Conservation (phyloP, 2,888 invertebrate species). For the Hirtodrosophila histrioides region DNA sequence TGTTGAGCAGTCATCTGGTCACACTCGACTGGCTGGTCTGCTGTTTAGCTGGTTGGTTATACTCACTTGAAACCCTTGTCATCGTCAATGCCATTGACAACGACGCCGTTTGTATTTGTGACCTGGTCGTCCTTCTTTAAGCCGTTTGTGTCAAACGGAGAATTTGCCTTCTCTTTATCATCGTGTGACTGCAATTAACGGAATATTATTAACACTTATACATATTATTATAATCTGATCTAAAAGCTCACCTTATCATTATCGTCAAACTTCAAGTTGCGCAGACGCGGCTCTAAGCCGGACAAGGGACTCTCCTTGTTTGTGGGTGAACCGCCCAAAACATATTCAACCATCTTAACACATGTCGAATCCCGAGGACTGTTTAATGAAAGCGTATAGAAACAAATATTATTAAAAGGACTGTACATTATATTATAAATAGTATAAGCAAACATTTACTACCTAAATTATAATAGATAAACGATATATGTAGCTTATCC, state of each 20-base stretch:
- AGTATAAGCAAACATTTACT: too few relatives aligned
- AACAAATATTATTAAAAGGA: too few relatives aligned
- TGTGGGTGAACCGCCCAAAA: conserved; percentile 96
- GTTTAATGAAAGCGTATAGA: background rate
- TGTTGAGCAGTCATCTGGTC: conserved; percentile 34
- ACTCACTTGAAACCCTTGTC: conserved; percentile 96
- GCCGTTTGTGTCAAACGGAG: conserved; percentile 85
- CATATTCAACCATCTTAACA: conserved; percentile 99
- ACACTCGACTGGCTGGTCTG: background rate
- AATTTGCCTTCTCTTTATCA: conserved; percentile 86
- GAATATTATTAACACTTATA: background rate
- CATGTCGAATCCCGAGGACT: conserved; percentile 95
- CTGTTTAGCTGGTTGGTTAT: conserved; percentile 9
- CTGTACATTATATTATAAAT: too few relatives aligned
- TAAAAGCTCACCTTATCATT: conserved; percentile 83
- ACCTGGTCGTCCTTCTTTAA: conserved; percentile 85
- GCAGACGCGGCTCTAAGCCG: conserved; percentile 87
- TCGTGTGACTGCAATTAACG: conserved; percentile 82
- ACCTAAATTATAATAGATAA: too few relatives aligned
- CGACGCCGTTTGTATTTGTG: conserved; percentile 87
- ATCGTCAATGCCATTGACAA: conserved; percentile 91
- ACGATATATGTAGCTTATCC: too few relatives aligned
- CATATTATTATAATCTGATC: background rate
- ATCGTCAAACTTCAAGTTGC: conserved; percentile 87
- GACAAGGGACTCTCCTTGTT: conserved; percentile 87